phyloP scores from a whole-genome alignment of 2,888 invertebrate species.

The Phortica okadai region DNA sequence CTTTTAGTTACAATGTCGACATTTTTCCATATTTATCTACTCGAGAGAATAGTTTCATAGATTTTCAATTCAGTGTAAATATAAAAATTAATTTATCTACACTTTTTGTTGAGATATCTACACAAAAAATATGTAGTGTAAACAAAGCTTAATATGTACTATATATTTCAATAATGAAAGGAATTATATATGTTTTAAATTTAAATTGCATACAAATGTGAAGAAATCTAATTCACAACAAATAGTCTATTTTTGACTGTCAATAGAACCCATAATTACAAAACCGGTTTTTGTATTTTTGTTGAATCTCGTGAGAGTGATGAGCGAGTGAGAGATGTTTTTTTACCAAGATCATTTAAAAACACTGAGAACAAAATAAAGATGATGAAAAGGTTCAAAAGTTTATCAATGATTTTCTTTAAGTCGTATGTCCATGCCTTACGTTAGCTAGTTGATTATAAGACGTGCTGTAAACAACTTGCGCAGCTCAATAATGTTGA shows the following conservation, averaged over 20 bases:
- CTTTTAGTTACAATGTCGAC: too few species aligned
- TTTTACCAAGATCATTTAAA: too few species aligned
- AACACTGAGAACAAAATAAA: not conserved
- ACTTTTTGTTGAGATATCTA: too few species aligned
- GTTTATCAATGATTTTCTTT: constrained; percentile 51
- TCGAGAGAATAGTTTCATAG: too few species aligned
- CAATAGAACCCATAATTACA: not conserved
- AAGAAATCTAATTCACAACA: not conserved
- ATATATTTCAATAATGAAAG: too few species aligned
- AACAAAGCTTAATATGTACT: too few species aligned
- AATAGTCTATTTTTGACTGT: not conserved
- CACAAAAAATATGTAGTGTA: too few species aligned
- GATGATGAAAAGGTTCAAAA: constrained; percentile 59
- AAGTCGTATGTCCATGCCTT: constrained; percentile 51
- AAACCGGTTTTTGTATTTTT: not conserved
- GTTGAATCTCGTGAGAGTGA: not conserved
- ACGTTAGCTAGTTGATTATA: constrained; percentile 2
- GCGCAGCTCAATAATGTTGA: not conserved
- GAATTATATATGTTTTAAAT: too few species aligned
- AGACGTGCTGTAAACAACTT: not conserved
- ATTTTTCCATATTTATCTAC: too few species aligned
- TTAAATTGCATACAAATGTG: not conserved
- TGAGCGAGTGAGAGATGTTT: too few species aligned
- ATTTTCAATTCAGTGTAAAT: too few species aligned
- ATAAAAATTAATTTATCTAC: too few species aligned